These are phyloP conservation scores for Lutra lutra DNA, from an alignment of 2,797 vertebrate genomes.

Conservation along the genomic window DNA sequence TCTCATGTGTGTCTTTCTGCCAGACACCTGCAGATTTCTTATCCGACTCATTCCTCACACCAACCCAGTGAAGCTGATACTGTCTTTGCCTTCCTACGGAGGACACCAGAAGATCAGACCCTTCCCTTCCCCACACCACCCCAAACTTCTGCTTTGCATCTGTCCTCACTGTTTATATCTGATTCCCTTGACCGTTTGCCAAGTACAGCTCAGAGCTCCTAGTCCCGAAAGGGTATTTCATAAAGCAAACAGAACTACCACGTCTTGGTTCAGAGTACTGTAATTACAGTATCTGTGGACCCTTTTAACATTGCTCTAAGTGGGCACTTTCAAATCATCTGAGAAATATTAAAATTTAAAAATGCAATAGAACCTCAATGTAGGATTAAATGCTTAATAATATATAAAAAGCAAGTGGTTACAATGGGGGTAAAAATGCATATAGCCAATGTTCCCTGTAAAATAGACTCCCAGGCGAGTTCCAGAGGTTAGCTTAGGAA, in stretches of 20 bases:
- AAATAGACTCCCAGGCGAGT: background rate
- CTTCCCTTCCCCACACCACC: no score
- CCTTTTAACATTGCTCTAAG: background rate
- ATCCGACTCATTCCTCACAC: background rate
- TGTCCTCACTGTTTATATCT: background rate
- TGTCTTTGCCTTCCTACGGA: background rate
- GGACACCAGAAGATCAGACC: background rate
- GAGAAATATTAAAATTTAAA: conserved; percentile 59
- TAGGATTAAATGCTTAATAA: conserved; percentile 36
- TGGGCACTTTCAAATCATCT: conserved; percentile 23
- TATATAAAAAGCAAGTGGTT: conserved; percentile 13
- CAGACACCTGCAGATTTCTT: background rate
- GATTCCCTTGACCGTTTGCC: background rate
- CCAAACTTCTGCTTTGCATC: background rate
- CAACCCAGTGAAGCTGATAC: rapidly evolving
- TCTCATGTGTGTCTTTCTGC: background rate
- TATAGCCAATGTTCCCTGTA: background rate
- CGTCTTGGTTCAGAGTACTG: background rate
- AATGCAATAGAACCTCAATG: background rate
- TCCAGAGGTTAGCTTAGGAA: background rate
- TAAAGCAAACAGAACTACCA: background rate
- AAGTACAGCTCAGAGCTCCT: rapidly evolving
- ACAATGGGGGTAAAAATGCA: background rate
- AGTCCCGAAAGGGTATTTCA: background rate
- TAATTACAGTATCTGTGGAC: background rate